Percentiles rank a stretch among this genome's conserved stretches.
Conservation (phyloP, 1,140 invertebrate species). For the Lucilia cuprina region DNA sequence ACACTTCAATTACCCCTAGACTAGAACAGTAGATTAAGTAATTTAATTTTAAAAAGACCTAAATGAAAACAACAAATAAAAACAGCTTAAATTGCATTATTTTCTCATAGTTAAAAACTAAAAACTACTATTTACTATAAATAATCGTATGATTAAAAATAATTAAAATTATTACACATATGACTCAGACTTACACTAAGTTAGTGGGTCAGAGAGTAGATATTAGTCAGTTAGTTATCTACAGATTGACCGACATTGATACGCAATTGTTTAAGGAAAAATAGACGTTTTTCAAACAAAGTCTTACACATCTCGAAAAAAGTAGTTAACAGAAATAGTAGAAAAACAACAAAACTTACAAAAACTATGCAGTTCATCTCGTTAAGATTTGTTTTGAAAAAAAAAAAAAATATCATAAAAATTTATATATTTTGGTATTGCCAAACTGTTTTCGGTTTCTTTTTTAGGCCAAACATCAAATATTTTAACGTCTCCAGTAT, state of each 20-base stretch:
- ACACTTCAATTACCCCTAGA: not conserved
- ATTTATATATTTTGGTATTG: not conserved
- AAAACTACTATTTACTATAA: too few relatives aligned
- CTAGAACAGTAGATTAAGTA: not conserved
- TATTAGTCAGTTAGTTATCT: not conserved
- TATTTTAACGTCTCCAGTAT: not conserved
- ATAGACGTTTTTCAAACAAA: too few relatives aligned
- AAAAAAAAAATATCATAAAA: not conserved
- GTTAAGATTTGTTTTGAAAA: too few relatives aligned
- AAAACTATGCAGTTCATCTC: too few relatives aligned
- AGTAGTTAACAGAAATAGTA: not conserved
- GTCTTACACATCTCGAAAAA: too few relatives aligned
- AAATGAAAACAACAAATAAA: not conserved
- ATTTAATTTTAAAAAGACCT: not conserved
- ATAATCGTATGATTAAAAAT: too few relatives aligned
- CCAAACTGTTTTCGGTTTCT: not conserved
- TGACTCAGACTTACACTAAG: not conserved
- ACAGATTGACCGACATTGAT: not conserved
- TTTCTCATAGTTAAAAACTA: too few relatives aligned
- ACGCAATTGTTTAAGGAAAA: not conserved
- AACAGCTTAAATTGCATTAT: too few relatives aligned
- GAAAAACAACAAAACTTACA: not conserved
- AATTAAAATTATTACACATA: too few relatives aligned
- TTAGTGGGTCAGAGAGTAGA: not conserved
- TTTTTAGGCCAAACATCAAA: constrained; percentile 24